These are phyloP conservation scores for Lophius piscatorius DNA, from an alignment of 2,113 vertebrate genomes.

Conservation along the genomic window DNA sequence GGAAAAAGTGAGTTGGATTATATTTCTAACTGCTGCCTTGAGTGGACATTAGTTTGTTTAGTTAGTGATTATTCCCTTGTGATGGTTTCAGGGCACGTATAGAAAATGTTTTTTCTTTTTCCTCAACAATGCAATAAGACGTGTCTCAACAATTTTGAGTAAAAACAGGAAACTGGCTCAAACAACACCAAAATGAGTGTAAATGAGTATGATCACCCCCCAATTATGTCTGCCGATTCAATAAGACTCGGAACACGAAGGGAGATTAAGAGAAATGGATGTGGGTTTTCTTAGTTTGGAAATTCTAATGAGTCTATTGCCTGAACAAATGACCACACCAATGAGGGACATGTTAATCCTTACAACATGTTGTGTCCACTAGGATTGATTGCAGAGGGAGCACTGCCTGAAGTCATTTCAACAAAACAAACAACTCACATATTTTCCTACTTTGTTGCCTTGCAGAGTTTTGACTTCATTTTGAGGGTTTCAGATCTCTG, in stretches of 20 bases:
- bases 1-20: conserved; percentile 56
- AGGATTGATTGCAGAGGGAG: conserved; percentile 34
- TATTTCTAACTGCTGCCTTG: conserved; percentile 20
- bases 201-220: conserved; percentile 36
- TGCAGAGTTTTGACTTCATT: conserved; percentile 8
- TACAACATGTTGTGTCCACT: conserved; percentile 40
- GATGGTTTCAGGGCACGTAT: too few relatives aligned
- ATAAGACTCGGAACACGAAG: conserved; percentile 50
- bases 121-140: conserved; percentile 12
- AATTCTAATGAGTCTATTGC: conserved; percentile 44
- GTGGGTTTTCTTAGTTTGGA: conserved; percentile 28
- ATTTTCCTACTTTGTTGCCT: conserved; percentile 21
- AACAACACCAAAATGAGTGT: conserved; percentile 27
- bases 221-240: conserved; percentile 40
- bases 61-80: too few relatives aligned
- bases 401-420: conserved; percentile 16
- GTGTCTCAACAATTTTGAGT: conserved; percentile 15
- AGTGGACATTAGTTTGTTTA: too few relatives aligned
- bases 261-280: conserved; percentile 34
- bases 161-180: conserved; percentile 33
- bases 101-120: too few relatives aligned
- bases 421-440: conserved; percentile 33
- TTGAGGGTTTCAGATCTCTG: conserved; percentile 5
- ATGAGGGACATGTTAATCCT: conserved; percentile 20
- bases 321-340: conserved; percentile 24